A percentile compares a stretch with the other conserved stretches of the same genome.
These are phyloP conservation scores for Chaenodraco wilsoni DNA, from an alignment of 2,797 vertebrate species.

Conservation along the genomic window DNA sequence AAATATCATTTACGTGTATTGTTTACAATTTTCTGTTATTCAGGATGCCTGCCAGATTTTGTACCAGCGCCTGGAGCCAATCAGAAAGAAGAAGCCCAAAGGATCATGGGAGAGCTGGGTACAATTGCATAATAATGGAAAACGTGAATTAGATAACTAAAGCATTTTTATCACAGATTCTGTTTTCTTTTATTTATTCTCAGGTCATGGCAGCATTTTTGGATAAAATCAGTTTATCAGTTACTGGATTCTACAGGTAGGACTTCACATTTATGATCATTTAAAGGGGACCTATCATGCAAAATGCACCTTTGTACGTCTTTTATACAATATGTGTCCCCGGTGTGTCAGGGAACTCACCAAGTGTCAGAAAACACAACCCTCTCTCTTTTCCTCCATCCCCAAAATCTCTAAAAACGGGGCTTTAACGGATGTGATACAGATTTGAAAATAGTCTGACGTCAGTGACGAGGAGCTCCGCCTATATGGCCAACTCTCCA, in stretches of 20 bases:
- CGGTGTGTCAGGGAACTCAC: no score
- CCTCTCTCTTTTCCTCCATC: no score
- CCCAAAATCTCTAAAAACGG: no score
- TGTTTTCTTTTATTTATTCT: background rate
- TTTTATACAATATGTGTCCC: no score
- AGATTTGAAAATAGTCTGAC: no score
- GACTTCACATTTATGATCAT: background rate
- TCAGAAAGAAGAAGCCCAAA: constrained; percentile 85
- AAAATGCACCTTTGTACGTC: no score
- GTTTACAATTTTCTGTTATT: background rate
- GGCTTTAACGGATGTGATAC: no score
- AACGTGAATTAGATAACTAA: background rate
- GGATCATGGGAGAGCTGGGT: constrained; percentile 93
- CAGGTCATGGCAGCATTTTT: constrained; percentile 85
- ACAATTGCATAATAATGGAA: constrained; percentile 3
- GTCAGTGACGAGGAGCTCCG: no score
- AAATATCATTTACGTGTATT: no score
- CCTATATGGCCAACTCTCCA: no score
- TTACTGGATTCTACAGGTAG: constrained; percentile 87
- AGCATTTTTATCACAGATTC: background rate
- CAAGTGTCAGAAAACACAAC: no score
- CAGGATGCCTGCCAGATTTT: constrained; percentile 90
- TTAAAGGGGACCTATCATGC: no score
- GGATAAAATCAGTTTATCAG: constrained; percentile 89
- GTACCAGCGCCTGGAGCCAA: constrained; percentile 86